Conservation (phyloP, 2,888 invertebrate genomes). For the Graphium colonna region DNA sequence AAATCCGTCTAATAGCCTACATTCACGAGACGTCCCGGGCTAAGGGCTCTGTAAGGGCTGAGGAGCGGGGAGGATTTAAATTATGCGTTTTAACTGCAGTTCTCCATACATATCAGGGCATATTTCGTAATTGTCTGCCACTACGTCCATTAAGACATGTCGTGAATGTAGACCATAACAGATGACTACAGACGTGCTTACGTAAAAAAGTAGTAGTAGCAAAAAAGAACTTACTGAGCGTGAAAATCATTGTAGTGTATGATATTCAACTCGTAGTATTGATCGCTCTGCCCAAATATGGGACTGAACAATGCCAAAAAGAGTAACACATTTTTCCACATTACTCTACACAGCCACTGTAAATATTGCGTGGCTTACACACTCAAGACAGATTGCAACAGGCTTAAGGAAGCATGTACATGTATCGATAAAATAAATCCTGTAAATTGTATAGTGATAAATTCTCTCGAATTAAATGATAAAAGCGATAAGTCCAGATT, state of each 20-base stretch:
- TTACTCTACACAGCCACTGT: background rate
- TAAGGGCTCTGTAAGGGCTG: no score
- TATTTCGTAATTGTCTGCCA: no score
- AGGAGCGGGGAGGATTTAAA: no score
- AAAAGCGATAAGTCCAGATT: conserved; percentile 5
- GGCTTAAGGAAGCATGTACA: background rate
- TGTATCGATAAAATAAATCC: background rate
- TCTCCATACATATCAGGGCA: no score
- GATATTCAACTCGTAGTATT: conserved; percentile 58
- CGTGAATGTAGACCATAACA: background rate
- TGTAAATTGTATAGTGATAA: background rate
- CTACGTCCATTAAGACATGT: no score
- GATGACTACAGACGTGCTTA: background rate
- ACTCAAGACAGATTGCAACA: background rate
- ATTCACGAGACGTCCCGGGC: no score
- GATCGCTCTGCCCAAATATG: conserved; percentile 37
- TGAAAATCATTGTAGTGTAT: conserved; percentile 80
- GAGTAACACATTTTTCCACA: conserved; percentile 27
- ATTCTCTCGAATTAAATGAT: conserved; percentile 10
- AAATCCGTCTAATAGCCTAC: no score
- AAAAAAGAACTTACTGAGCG: conserved; percentile 69
- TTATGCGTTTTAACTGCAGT: no score
- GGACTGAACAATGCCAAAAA: conserved; percentile 31
- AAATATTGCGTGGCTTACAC: background rate
- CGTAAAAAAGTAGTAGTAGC: background rate